Conservation (phyloP, 64 coral and sea anemone species). For the Montipora cactus region DNA sequence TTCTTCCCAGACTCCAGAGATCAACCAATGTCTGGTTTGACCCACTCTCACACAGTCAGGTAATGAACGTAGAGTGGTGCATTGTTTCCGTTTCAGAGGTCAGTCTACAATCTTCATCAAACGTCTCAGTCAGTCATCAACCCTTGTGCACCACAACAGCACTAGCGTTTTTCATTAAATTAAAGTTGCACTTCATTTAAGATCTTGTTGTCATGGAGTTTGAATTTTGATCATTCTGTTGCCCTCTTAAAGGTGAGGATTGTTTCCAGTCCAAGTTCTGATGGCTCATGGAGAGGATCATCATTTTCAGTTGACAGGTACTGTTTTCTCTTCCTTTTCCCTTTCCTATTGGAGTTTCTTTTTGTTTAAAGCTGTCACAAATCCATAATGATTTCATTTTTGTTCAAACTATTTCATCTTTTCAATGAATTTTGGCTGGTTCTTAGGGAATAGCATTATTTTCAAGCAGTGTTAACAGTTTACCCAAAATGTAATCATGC, state of each 20-base stretch:
- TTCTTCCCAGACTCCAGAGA: slow-evolving; percentile 64
- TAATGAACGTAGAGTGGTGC: not conserved
- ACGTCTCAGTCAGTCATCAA: not conserved
- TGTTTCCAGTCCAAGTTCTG: slow-evolving; percentile 90
- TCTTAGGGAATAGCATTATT: too few relatives aligned
- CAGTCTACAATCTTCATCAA: too few relatives aligned
- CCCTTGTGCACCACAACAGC: not conserved
- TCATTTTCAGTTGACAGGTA: slow-evolving; percentile 96
- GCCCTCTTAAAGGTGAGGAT: slow-evolving; percentile 73
- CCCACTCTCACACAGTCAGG: slow-evolving; percentile 89
- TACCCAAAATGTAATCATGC: too few relatives aligned
- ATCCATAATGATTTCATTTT: too few relatives aligned
- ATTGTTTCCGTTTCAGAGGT: too few relatives aligned
- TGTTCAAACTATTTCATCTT: too few relatives aligned
- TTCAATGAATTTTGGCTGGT: too few relatives aligned
- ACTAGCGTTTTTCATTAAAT: too few relatives aligned
- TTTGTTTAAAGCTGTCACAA: not conserved
- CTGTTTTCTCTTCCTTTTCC: not conserved
- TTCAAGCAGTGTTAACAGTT: too few relatives aligned
- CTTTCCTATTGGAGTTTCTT: not conserved
- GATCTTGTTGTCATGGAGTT: too few relatives aligned
- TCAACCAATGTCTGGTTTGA: slow-evolving; percentile 62
- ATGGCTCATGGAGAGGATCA: slow-evolving; percentile 88
- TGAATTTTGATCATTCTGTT: not conserved
- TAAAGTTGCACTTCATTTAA: too few relatives aligned